phyloP scores from a whole-genome alignment of 2,113 vertebrate species.

The Strigops habroptila region DNA sequence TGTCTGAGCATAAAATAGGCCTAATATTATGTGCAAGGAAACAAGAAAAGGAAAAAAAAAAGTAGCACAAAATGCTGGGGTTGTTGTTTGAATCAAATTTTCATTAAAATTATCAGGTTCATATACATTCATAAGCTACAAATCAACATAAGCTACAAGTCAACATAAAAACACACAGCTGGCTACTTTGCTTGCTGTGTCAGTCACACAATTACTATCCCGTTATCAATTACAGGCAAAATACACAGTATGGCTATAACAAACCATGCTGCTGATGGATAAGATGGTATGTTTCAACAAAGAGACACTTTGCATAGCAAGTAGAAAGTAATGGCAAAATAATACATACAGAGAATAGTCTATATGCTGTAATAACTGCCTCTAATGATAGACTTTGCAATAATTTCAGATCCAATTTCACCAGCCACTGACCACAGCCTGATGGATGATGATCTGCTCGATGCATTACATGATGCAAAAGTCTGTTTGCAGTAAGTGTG shows the following conservation, averaged over 20 bases:
- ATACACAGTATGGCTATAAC: neutral
- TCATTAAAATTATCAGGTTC: neutral
- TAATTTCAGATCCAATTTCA: neutral
- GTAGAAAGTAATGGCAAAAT: neutral
- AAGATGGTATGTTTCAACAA: neutral
- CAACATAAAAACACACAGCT: neutral
- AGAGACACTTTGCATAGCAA: neutral
- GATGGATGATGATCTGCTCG: neutral
- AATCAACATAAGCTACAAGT: neutral
- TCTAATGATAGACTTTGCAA: neutral
- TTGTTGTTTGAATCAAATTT: neutral
- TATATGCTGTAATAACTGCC: neutral
- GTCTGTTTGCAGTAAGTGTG: neutral
- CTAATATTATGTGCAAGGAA: neutral
- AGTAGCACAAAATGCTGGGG: neutral
- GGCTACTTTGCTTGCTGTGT: neutral
- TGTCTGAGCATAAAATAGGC: neutral
- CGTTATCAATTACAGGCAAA: neutral
- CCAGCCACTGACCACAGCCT: neutral
- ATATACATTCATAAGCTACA: neutral
- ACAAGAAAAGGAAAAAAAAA: neutral
- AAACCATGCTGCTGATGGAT: neutral
- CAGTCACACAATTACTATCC: neutral
- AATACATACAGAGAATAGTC: neutral
- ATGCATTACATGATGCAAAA: fast-evolving